Percentiles rank a stretch among this genome's conserved stretches.
Evolutionary conservation across 2,797 vertebrate genomes (phyloP).

Genomic region (Chromobotia macracanthus): DNA sequence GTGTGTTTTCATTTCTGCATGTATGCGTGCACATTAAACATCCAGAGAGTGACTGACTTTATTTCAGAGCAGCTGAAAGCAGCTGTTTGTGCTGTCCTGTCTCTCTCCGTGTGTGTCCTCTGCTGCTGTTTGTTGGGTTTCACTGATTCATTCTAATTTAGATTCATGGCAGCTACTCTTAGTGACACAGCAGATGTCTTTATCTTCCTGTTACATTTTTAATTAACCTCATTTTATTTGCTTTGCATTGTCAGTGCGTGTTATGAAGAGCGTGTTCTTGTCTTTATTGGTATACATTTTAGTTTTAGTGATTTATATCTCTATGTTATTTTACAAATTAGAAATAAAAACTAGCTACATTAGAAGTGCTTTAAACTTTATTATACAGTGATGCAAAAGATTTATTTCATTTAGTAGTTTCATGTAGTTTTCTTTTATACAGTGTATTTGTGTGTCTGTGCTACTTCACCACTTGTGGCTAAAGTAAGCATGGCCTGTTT

Average conservation of each 20-base stretch:
- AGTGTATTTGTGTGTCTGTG: background rate
- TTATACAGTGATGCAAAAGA: background rate
- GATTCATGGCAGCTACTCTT: slow-evolving; percentile 37
- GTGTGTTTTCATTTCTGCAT: slow-evolving; percentile 6
- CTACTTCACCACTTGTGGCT: too few relatives aligned
- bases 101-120: slow-evolving; percentile 35
- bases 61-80: slow-evolving; percentile 28
- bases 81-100: slow-evolving; percentile 45
- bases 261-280: background rate
- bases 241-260: background rate
- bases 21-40: background rate
- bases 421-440: background rate
- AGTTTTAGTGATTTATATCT: background rate
- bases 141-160: slow-evolving; percentile 44
- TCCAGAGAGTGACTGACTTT: background rate
- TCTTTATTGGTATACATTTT: background rate
- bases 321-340: background rate
- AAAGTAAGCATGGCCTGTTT: background rate
- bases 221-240: slow-evolving; percentile 20
- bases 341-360: background rate
- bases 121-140: slow-evolving; percentile 55
- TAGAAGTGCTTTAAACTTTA: background rate
- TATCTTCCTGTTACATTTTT: background rate
- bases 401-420: background rate
- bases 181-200: slow-evolving; percentile 25